These are phyloP conservation scores for Lindbergichthys nudifrons DNA, from an alignment of 2,797 vertebrate genomes.

Conservation along the genomic window DNA sequence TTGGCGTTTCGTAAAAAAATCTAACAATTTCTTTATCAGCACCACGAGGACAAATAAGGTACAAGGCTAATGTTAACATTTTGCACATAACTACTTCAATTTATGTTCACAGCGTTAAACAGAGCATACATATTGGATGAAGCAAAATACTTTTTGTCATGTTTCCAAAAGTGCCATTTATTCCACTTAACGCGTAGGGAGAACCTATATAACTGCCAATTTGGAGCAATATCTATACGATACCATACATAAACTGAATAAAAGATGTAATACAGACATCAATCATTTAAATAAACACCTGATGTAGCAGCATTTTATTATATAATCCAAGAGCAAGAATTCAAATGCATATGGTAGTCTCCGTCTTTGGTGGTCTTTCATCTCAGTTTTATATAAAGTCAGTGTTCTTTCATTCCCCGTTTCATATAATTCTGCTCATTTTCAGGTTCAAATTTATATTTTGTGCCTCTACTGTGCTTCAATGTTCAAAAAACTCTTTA, in stretches of 20 bases:
- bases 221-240: background rate
- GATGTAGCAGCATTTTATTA: no score
- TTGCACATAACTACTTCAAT: background rate
- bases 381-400: background rate
- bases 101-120: background rate
- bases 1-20: conserved; percentile 6
- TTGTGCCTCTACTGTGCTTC: no score
- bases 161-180: background rate
- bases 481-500: no score
- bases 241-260: background rate
- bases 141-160: background rate
- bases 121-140: background rate
- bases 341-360: no score
- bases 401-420: background rate
- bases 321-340: no score
- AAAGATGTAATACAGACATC: background rate
- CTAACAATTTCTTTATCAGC: background rate
- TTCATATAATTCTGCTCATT: no score
- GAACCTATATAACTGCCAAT: fast-evolving
- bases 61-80: background rate
- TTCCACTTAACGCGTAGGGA: background rate
- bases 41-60: background rate
- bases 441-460: no score
- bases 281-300: background rate
- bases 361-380: no score